Base-by-base conservation (phyloP, 2,888 invertebrate genomes). In the Philhelius pedissequus region DNA sequence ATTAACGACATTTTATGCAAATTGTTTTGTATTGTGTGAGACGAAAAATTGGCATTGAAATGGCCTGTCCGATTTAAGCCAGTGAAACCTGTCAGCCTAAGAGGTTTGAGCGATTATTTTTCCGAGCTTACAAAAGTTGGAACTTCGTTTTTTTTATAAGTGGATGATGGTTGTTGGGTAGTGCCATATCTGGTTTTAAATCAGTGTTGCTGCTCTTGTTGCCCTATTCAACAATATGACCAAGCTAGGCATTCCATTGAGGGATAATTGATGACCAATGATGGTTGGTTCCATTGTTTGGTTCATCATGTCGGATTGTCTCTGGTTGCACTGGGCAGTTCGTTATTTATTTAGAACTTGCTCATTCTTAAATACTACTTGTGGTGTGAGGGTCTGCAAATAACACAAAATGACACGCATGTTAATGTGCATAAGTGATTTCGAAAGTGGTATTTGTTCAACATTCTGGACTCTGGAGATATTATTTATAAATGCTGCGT, bases 1-100 rank as follows among this genome's bases (percentile, higher is more conserved):
- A 84, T 79, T 79, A 84, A 84, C 75, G 75, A 80, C 75, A 80
- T 80, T 80, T 84, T 62, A 80, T 76, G 84, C 75, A 84, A 71
- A 80, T 84, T 76, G 71, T 80, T 66, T 79, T 70, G 79, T 58
- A 70, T 66, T 70, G 71, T 75, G 60, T 62, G 45, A 79, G 70
- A 75, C 83, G 75, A 79, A 76, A 84, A 71, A 84, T 84, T 84
- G 76, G 35, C 66, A 80, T 70, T 70, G 83, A 75, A 66, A 64
- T 70, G 74, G 64, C 40, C 62, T 78, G 78, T 74, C 78, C 43
- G 78, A 35, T 43, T 66, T 48, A 56, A 70, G 76, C 40, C 43
- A 7, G 71, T 38, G 30, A 35, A 45, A 69, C 73, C 73, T 66
- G 66, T 77, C 52, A 20, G 40, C 7, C 35, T 38, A 56, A 73